Base-by-base conservation (phyloP, 2,888 invertebrate species). In the Pelosia muscerda region DNA sequence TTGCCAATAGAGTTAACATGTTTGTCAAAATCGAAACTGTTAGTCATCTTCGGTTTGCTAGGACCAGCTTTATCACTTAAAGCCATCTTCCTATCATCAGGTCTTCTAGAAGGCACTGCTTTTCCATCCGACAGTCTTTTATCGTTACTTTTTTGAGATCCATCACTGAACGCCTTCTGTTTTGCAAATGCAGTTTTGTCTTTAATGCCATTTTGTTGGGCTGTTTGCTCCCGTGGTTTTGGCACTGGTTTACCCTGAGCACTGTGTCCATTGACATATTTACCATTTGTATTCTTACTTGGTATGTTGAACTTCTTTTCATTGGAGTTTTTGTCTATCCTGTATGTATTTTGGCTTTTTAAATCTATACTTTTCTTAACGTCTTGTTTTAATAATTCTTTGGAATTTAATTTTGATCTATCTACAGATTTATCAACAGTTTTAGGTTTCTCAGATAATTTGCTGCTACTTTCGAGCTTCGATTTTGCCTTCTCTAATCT, bases 291-390 rank as follows among this genome's bases (percentile, higher is more conserved):
- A 69, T 82, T 86, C 72, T 88, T 93, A 75, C 81, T 86, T 19
- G 87, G 81, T 63, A 82, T 73, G 22, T 78, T 68, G 53, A 84
- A 69, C 74, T 86, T 91, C 67, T 83, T 91, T 53, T 94, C 93
- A 79, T 90, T 90, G 1, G 86, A 88, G 69, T 93, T 94, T 75
- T 91, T 93, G 74, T 94, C 95, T 94, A 95, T 95, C 85, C 95
- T 91, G 75, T 92, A 92, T n/a, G 93, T 92, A 68, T 93, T 94
- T 78, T 94, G 93, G 78, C 88, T 92, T 81, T 95, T 92, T 77
- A 94, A 86, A 81, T 95, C 95, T 88, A 95, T 94, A 75, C 82
- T 92, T 75, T 91, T 92, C 74, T 92, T 93, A 65, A 76, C 69
- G 59, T 81, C 81, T 67, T 79, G 82, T 72, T 79, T 81, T 25